These are phyloP conservation scores for Syrista parreyssii DNA, from an alignment of 2,888 invertebrate genomes.

Conservation along the genomic window DNA sequence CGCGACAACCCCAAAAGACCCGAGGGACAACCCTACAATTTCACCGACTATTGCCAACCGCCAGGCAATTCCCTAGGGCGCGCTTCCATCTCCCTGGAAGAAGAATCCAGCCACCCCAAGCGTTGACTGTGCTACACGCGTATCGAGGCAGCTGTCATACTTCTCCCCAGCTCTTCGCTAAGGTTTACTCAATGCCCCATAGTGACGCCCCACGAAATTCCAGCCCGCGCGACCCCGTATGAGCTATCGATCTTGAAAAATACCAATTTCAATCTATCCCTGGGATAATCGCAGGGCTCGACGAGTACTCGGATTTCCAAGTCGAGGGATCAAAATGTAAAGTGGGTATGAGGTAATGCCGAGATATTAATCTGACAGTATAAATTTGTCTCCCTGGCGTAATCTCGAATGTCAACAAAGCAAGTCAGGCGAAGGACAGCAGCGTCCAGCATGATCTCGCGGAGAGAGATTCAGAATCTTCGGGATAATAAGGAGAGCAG, in stretches of 20 bases:
- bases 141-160: neutral
- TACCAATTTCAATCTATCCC: neutral
- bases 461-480: neutral
- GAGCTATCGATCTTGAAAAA: neutral
- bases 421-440: neutral
- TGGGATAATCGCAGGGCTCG: neutral
- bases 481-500: neutral
- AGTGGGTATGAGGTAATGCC: neutral
- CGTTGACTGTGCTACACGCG: neutral
- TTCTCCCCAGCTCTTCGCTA: neutral
- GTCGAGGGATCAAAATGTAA: neutral
- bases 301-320: neutral
- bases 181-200: neutral
- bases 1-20: neutral
- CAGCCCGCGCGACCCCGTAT: neutral
- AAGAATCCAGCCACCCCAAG: neutral
- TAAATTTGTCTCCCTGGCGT: neutral
- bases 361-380: neutral
- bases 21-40: neutral
- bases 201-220: neutral
- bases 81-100: neutral
- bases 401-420: neutral
- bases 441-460: neutral
- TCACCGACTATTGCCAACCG: neutral
- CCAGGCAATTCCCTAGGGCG: too few relatives aligned